Base-by-base conservation (phyloP, 2,888 invertebrate species). In the Hyalella azteca region DNA sequence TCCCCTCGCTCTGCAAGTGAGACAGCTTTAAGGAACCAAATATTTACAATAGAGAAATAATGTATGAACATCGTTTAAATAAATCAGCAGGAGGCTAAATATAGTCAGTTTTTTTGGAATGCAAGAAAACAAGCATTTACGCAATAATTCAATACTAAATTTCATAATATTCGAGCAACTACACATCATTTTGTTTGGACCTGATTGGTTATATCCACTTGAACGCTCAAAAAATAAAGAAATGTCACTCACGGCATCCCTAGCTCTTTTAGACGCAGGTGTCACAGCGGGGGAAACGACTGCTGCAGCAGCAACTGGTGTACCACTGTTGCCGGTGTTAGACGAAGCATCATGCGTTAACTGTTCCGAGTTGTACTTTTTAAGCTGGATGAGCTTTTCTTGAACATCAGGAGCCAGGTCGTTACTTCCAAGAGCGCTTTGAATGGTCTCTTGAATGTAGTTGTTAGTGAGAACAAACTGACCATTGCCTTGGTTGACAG, bases 401-500 rank as follows among this genome's bases (percentile, higher is more conserved):
- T 96, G 95, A 85, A 96, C 94, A 88, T 96, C 96, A 0, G 96
- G 96, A 87, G 95, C 94, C 36, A 96, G 90, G 88, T 95, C 95
- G 86, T 95, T 95, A 88, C 95, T 94, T 88, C 94, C 94, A 82
- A 97, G 89, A n/a, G 95, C 96, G 88, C 81, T 95, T 88, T 94
- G 93, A 86, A 97, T 95, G 19, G 96, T 96, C 32, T 78, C 45
- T 45, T 78, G 78, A 45, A 78, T 78, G 45, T 78, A 78, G 66
- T 78, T 66, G 29, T 36, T 66, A 66, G 78, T 60, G 66, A 78
- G 66, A 32, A 66, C 59, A 60, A 60, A 78, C 66, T 78, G 59
- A 40, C 66, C 45, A 22, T 29, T 29, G 19, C n/a, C 36, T 32
- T 32, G 19, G 36, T 5, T 36, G 9, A 66, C 66, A 19, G 36